phyloP scores from a whole-genome alignment of 2,113 vertebrate genomes.

The Stictonetta naevosa region DNA sequence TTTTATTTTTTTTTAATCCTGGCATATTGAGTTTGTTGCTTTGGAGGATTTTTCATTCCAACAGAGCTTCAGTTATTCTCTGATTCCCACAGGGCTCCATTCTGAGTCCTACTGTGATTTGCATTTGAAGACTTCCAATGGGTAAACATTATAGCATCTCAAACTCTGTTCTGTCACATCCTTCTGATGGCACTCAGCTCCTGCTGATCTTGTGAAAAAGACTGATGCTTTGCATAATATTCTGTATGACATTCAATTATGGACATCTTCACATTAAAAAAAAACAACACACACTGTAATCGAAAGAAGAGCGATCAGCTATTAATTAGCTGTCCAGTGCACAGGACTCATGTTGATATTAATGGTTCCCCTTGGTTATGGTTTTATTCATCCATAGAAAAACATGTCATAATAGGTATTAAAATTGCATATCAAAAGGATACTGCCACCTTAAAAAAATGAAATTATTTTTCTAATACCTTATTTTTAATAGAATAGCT shows the following conservation, averaged over 20 bases:
- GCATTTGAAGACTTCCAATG: slow-evolving; percentile 25
- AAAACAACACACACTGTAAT: background rate
- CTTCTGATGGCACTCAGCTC: background rate
- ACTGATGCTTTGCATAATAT: slow-evolving; percentile 10
- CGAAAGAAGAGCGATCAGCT: background rate
- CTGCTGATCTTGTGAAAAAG: background rate
- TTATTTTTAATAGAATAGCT: background rate
- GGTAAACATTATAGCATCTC: slow-evolving; percentile 21
- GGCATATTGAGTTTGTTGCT: slow-evolving; percentile 53
- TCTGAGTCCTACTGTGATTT: slow-evolving; percentile 44
- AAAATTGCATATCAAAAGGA: background rate
- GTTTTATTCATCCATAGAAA: slow-evolving; percentile 34
- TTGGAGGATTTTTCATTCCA: slow-evolving; percentile 40
- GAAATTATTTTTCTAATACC: background rate
- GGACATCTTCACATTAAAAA: slow-evolving; percentile 12
- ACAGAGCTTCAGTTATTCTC: slow-evolving; percentile 44
- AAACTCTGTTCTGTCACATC: background rate
- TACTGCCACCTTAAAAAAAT: background rate
- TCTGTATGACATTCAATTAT: slow-evolving; percentile 41
- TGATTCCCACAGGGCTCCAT: slow-evolving; percentile 23
- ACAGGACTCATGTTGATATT: background rate
- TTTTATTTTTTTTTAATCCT: background rate
- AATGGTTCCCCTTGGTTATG: slow-evolving; percentile 7
- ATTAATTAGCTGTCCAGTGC: slow-evolving; percentile 44
- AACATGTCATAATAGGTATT: background rate